Evolutionary conservation across 2,888 invertebrate genomes (phyloP), one percentile per base, ranked within the genome.

Genomic region (Alloscopus bannaensis): DNA sequence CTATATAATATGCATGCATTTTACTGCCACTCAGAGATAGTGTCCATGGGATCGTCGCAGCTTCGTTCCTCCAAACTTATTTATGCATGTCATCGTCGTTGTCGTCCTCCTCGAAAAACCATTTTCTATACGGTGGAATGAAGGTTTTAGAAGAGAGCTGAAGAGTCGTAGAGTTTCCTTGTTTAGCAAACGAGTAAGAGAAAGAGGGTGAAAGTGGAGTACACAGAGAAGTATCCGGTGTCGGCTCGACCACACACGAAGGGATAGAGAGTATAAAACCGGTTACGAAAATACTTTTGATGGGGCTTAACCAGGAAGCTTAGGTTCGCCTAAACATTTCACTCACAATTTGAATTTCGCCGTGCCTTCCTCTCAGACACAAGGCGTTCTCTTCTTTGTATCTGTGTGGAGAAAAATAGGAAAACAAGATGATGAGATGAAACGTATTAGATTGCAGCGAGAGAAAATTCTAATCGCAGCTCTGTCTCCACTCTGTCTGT

Each of bases 81-180:
- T 62, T 62, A 40, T 62, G 62, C 62, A 62, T 62, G 59, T 59
- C 59, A 18, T 36, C 59, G 29, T 31, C 20, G 8, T 13, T 59
- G n/a, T 45, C 55, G 6, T n/a, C n/a, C n/a, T n/a, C n/a, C n/a
- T n/a, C n/a, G n/a, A n/a, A n/a, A n/a, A n/a, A n/a, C n/a, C n/a
- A n/a, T n/a, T n/a, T n/a, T n/a, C n/a, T n/a, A n/a, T n/a, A n/a
- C n/a, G n/a, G n/a, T n/a, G n/a, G n/a, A n/a, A n/a, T n/a, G n/a
- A n/a, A n/a, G n/a, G n/a, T n/a, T n/a, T n/a, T n/a, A n/a, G n/a
- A n/a, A n/a, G n/a, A n/a, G n/a, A n/a, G n/a, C 36, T 36, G 36
- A 36, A 36, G 11, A 22, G 16, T n/a, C 18, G 6, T 36, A 18
- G 8, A 18, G 22, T 13, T 36, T 59, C 36, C 6, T 11, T 36